A percentile compares a stretch with the other conserved stretches of the same genome.
phyloP scores from a whole-genome alignment of 2,888 invertebrate species.

The Patella depressa region DNA sequence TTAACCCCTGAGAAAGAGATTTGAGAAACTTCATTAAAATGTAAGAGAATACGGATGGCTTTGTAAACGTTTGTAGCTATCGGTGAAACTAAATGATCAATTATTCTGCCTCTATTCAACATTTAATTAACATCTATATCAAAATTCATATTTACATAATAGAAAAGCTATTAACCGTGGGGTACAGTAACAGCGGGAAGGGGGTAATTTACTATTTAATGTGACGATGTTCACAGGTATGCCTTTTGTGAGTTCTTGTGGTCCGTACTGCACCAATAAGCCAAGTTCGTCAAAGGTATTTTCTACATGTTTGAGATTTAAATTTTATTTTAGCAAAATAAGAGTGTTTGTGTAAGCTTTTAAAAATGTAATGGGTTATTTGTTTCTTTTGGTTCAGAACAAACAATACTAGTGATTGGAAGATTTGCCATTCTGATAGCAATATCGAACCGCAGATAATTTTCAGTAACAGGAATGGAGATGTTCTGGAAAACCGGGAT shows the following conservation, averaged over 20 bases:
- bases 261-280: too few relatives aligned
- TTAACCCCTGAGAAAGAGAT: background rate
- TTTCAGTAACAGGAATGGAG: too few relatives aligned
- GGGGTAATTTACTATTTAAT: conserved; percentile 4
- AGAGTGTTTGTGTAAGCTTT: too few relatives aligned
- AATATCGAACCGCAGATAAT: too few relatives aligned
- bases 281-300: too few relatives aligned
- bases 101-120: conserved; percentile 2
- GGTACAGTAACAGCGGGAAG: background rate
- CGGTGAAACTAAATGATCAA: conserved; percentile 5
- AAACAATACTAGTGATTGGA: too few relatives aligned
- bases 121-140: conserved; percentile 10
- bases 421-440: too few relatives aligned
- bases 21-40: conserved; percentile 10
- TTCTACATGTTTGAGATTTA: too few relatives aligned
- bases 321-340: too few relatives aligned
- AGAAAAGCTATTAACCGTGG: background rate
- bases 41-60: conserved; percentile 1
- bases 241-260: background rate
- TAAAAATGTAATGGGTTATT: too few relatives aligned
- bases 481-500: too few relatives aligned
- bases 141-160: conserved; percentile 10
- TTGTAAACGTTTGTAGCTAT: background rate
- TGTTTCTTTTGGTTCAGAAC: too few relatives aligned
- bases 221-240: background rate